Conservation (phyloP, 2,113 vertebrate species). For the Takifugu bimaculatus region DNA sequence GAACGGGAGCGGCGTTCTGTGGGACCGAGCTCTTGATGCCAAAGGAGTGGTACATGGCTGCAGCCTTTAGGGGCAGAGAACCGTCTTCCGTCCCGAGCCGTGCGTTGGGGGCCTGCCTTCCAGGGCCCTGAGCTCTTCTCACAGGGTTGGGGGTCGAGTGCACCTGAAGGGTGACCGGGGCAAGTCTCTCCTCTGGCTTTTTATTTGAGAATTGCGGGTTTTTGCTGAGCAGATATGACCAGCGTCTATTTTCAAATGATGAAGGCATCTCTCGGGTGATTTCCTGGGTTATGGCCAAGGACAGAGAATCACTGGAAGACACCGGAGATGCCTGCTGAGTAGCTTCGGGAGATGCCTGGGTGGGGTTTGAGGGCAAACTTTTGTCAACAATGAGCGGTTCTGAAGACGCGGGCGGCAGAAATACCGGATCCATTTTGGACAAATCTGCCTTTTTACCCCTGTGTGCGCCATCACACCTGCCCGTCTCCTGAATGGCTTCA, state of each 20-base stretch:
- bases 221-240: slow-evolving; percentile 67
- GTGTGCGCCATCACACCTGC: not conserved
- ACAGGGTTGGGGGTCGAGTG: slow-evolving; percentile 44
- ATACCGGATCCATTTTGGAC: not conserved
- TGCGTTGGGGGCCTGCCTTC: slow-evolving; percentile 7
- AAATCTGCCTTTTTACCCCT: not conserved
- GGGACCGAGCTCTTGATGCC: slow-evolving; percentile 18
- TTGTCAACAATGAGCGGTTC: not conserved
- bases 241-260: slow-evolving; percentile 21
- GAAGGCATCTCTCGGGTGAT: not conserved
- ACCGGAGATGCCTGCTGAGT: not conserved
- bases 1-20: not conserved
- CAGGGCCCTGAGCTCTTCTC: slow-evolving; percentile 23
- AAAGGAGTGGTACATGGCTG: slow-evolving; percentile 84
- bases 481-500: not conserved
- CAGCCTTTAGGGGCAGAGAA: slow-evolving; percentile 75
- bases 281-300: not conserved
- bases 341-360: not conserved
- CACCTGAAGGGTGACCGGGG: not conserved
- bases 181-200: not conserved
- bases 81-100: slow-evolving; percentile 38
- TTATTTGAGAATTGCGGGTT: slow-evolving; percentile 37
- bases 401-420: not conserved
- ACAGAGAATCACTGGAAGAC: slow-evolving; percentile 10
- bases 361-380: not conserved